Evolutionary conservation across 2,888 invertebrate genomes (phyloP).

Genomic region (Nomada goodeniana): DNA sequence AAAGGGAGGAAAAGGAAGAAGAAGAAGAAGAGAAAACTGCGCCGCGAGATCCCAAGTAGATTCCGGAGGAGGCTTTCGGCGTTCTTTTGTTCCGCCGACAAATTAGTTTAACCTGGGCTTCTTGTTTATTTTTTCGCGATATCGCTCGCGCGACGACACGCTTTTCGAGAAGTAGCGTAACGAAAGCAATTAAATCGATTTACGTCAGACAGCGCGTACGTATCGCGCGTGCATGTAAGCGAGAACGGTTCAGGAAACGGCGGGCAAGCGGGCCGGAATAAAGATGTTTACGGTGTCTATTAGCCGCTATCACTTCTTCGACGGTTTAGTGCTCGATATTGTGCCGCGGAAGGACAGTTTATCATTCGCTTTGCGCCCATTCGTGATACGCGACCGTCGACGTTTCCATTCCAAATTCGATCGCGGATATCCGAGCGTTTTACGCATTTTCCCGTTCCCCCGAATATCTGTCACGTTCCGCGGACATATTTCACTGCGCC

Average conservation of each 20-base stretch:
- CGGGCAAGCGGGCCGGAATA: background rate
- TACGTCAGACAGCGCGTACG: background rate
- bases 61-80: background rate
- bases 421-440: background rate
- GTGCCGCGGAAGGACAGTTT: constrained; percentile 30
- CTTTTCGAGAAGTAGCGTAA: constrained; percentile 1
- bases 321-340: constrained; percentile 44
- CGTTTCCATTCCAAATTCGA: background rate
- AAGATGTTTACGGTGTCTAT: constrained; percentile 44
- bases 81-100: background rate
- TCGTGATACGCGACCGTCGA: background rate
- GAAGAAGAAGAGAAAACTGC: constrained; percentile 11
- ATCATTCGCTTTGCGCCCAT: constrained; percentile 14
- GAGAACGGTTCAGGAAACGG: constrained; percentile 10
- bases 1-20: background rate
- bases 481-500: no score
- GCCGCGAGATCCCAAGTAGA: background rate
- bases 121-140: background rate
- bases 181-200: constrained; percentile 12
- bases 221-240: background rate
- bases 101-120: no score
- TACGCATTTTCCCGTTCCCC: no score
- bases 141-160: background rate
- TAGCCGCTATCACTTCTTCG: constrained; percentile 35
- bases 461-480: no score